These are phyloP conservation scores for Rhinogobio ventralis DNA, from an alignment of 2,797 vertebrate genomes.

Conservation along the genomic window DNA sequence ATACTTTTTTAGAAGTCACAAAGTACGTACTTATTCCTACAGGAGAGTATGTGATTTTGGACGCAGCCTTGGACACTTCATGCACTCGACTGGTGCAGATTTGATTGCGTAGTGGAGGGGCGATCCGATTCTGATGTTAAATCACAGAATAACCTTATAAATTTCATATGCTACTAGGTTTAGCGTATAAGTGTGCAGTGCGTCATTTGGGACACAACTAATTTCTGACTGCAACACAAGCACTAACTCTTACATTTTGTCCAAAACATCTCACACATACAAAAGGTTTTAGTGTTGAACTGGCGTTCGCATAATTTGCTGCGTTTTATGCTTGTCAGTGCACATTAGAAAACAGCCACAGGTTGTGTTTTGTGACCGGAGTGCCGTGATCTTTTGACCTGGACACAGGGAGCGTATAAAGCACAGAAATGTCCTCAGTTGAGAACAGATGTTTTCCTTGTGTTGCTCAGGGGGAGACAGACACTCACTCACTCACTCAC, in stretches of 20 bases:
- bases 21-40: too few relatives aligned
- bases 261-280: constrained; percentile 6
- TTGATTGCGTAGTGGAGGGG: background rate
- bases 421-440: constrained; percentile 64
- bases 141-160: background rate
- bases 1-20: too few relatives aligned
- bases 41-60: too few relatives aligned
- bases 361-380: constrained; percentile 61
- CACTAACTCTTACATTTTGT: background rate
- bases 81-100: too few relatives aligned
- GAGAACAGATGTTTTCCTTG: constrained; percentile 74
- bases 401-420: constrained; percentile 50
- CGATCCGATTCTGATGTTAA: background rate
- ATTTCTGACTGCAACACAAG: background rate
- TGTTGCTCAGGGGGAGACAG: constrained; percentile 58
- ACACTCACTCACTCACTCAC: background rate
- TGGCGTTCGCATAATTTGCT: constrained; percentile 33
- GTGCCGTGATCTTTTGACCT: constrained; percentile 69
- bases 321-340: constrained; percentile 39
- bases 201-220: background rate
- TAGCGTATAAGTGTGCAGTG: background rate
- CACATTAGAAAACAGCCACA: constrained; percentile 59
- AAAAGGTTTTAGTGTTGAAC: constrained; percentile 1
- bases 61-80: too few relatives aligned
- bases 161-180: too few relatives aligned